Evolutionary conservation across 2,888 invertebrate species (phyloP), one percentile per base, ranked within the genome.

Genomic region (Plagodis dolabraria): DNA sequence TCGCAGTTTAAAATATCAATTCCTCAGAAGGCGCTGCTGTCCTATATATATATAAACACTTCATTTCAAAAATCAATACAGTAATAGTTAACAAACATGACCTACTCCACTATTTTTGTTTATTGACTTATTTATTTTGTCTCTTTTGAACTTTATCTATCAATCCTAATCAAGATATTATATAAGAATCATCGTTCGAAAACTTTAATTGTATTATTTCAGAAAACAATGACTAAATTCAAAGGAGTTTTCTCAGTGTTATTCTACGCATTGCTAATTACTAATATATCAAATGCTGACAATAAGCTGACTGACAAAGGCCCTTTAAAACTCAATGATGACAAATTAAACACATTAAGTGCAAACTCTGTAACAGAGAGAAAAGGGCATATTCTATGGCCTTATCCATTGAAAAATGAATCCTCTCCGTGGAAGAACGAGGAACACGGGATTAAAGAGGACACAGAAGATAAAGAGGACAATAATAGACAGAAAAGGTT

Each of bases 331-430:
- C 22, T 22, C 22, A 22, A 22, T 22, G 22, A 22, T 22, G 22
- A 22, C 22, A 22, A 22, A 22, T 22, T 4, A 22, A 22, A 22
- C 4, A 22, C 22, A 22, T 2, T 22, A 1, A 22, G 22, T 6
- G 35, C 53, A 42, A 50, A 43, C 33, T 7, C 47, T 38, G 33
- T 71, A 45, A 55, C 64, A 34, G 65, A 69, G 35, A 80, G 76
- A 71, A 71, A 73, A 38, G 79, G 71, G 0, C 78, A 79, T 33
- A 85, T 89, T 64, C 65, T 89, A 11, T 87, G 87, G 86, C 85
- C 89, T 0, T 82, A 82, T 66, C 85, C 83, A 11, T 50, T 76
- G 22, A 75, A 71, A 49, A 78, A 77, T 42, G 75, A 70, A n/a
- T 71, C 63, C 5, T 51, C 51, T 5, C 54, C 60, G 38, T 49